Evolutionary conservation across 2,888 invertebrate species (phyloP).

Genomic region (Conus canariensis): DNA sequence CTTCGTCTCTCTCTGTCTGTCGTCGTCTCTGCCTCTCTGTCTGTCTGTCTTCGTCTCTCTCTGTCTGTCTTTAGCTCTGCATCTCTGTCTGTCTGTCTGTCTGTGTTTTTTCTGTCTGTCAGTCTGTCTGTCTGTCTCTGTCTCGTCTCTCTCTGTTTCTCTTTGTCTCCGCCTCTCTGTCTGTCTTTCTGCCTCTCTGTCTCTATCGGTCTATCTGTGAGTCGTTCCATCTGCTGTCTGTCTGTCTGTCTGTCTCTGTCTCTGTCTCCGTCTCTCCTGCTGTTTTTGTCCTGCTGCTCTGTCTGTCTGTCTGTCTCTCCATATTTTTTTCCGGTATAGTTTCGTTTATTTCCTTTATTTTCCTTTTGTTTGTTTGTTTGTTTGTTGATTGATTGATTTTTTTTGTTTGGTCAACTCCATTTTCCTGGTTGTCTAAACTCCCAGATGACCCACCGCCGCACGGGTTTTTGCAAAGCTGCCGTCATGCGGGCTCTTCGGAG

Average conservation of each 20-base stretch:
- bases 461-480: background rate
- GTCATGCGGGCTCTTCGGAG: conserved; percentile 13
- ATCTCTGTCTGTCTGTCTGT: background rate
- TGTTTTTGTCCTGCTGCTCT: background rate
- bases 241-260: background rate
- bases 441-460: background rate
- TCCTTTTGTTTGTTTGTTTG: too few relatives aligned
- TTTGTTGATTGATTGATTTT: too few relatives aligned
- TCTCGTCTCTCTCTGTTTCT: too few relatives aligned
- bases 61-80: background rate
- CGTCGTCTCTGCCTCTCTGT: background rate
- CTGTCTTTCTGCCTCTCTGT: background rate
- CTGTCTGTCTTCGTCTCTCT: background rate
- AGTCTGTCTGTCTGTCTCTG: background rate
- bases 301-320: background rate
- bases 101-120: background rate
- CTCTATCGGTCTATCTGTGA: background rate
- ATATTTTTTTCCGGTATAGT: background rate
- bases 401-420: too few relatives aligned
- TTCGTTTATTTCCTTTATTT: too few relatives aligned
- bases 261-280: background rate
- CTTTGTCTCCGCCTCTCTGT: too few relatives aligned
- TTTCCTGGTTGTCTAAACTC: background rate
- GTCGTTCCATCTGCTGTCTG: background rate
- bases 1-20: too few relatives aligned